Conservation (phyloP, 2,888 invertebrate genomes). For the Leptinotarsa peninsularis region DNA sequence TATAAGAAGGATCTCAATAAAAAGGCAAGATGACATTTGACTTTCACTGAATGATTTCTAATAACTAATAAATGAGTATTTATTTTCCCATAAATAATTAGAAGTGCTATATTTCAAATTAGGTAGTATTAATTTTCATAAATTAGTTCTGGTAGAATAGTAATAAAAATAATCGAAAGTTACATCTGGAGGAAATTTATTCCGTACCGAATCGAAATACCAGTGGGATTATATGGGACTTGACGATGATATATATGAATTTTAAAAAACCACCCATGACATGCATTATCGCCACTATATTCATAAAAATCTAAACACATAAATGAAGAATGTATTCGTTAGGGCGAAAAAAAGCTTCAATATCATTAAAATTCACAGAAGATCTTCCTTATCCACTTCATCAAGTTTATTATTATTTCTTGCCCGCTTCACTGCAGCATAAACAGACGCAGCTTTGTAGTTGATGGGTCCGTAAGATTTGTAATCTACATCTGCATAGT, state of each 20-base stretch:
- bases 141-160: no score
- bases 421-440: conserved; percentile 80
- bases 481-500: conserved; percentile 91
- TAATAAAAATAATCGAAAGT: no score
- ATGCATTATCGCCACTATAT: no score
- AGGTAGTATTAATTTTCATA: no score
- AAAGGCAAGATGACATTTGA: not conserved
- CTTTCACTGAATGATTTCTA: not conserved
- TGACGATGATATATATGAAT: no score
- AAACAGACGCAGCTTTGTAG: conserved; percentile 89
- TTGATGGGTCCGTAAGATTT: conserved; percentile 92
- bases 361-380: conserved; percentile 56
- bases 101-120: no score
- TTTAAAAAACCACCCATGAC: no score
- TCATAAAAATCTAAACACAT: not conserved
- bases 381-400: conserved; percentile 59
- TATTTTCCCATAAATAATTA: no score
- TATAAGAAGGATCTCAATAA: not conserved
- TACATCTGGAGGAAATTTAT: no score
- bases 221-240: no score
- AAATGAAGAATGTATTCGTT: not conserved
- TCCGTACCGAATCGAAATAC: no score
- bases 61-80: no score
- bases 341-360: conserved; percentile 31
- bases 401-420: conserved; percentile 63